Conservation (phyloP, 1,140 invertebrate genomes). For the Brachionus manjavacas region DNA sequence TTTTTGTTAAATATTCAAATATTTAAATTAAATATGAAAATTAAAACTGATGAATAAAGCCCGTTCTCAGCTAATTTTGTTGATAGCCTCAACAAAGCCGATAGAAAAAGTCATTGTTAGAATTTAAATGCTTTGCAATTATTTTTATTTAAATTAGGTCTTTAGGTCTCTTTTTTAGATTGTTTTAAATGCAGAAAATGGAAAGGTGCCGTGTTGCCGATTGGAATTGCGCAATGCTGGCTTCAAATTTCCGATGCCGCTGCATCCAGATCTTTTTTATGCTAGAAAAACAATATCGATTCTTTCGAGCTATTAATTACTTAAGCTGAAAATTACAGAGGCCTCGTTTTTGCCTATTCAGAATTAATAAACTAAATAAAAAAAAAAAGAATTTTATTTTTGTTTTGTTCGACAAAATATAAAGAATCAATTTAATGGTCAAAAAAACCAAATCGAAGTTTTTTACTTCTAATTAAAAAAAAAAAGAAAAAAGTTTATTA, state of each 20-base stretch:
- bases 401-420: neutral
- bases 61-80: constrained; percentile 9
- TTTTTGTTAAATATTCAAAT: constrained; percentile 1
- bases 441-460: neutral
- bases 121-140: neutral
- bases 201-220: neutral
- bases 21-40: constrained; percentile 13
- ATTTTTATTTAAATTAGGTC: constrained; percentile 23
- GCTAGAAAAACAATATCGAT: neutral
- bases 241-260: neutral
- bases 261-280: neutral
- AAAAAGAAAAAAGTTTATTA: neutral
- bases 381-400: neutral
- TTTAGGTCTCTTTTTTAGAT: neutral
- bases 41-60: neutral
- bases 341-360: neutral
- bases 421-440: constrained; percentile 31
- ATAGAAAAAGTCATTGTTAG: constrained; percentile 2
- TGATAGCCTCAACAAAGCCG: constrained; percentile 2
- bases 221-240: neutral
- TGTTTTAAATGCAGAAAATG: neutral
- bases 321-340: neutral
- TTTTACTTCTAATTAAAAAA: constrained; percentile 19
- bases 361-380: neutral
- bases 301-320: neutral